Evolutionary conservation across 92 coral and sea anemone genomes (phyloP).

Genomic region (Chrysogorgia sp.): DNA sequence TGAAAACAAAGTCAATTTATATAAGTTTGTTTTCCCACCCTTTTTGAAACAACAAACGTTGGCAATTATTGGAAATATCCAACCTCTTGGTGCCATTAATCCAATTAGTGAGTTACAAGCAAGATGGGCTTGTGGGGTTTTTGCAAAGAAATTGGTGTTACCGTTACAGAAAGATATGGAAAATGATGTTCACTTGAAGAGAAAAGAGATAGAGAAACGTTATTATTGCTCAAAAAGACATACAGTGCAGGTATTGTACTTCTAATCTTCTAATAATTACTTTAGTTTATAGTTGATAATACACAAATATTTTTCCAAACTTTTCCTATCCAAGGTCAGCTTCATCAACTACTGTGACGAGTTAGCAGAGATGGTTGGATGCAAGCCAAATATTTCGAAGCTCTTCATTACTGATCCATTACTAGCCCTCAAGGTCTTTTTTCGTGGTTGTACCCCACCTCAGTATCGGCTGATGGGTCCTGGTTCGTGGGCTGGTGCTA

Average conservation of each 20-base stretch:
- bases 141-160: constrained; percentile 22
- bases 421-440: constrained; percentile 68
- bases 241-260: background rate
- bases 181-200: too few relatives aligned
- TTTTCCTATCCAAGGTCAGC: constrained; percentile 34
- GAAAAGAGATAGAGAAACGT: constrained; percentile 39
- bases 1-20: constrained; percentile 55
- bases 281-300: too few relatives aligned
- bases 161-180: constrained; percentile 44
- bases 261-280: too few relatives aligned
- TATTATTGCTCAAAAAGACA: constrained; percentile 1
- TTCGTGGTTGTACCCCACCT: constrained; percentile 79
- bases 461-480: constrained; percentile 85
- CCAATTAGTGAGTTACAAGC: constrained; percentile 51
- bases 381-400: constrained; percentile 71
- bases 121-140: constrained; percentile 50
- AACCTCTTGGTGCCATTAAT: constrained; percentile 9
- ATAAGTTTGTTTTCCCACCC: constrained; percentile 54
- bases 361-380: constrained; percentile 66
- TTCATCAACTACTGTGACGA: constrained; percentile 64
- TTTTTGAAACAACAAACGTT: constrained; percentile 17
- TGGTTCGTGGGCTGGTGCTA: constrained; percentile 78
- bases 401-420: constrained; percentile 67
- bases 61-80: constrained; percentile 43
- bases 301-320: too few relatives aligned